Conservation (phyloP, 2,797 vertebrate genomes). For the Menidia menidia region DNA sequence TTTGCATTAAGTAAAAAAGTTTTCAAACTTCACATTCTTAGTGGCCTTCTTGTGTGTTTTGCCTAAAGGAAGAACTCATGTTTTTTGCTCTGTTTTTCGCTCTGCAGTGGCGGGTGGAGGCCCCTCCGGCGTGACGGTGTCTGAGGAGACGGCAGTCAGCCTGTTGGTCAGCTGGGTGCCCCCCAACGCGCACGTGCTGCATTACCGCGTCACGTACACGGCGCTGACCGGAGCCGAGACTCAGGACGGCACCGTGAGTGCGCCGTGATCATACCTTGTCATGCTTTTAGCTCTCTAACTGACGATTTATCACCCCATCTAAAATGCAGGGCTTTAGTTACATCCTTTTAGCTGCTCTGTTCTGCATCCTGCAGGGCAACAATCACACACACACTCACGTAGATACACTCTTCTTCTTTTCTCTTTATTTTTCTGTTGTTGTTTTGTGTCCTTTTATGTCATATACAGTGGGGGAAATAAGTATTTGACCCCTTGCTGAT, state of each 20-base stretch:
- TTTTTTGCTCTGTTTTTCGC: slow-evolving; percentile 1
- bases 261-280: neutral
- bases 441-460: too few species aligned
- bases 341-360: neutral
- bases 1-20: too few species aligned
- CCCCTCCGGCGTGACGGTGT: slow-evolving; percentile 84
- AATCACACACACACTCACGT: neutral
- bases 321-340: too few species aligned
- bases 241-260: slow-evolving; percentile 86
- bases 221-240: slow-evolving; percentile 79
- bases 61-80: neutral
- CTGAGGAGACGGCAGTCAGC: slow-evolving; percentile 87
- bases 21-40: too few species aligned
- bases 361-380: neutral
- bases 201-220: slow-evolving; percentile 86
- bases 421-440: too few species aligned
- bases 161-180: slow-evolving; percentile 88
- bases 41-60: neutral
- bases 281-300: neutral
- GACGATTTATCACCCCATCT: too few species aligned
- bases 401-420: too few species aligned
- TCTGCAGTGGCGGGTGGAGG: slow-evolving; percentile 84
- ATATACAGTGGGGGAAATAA: too few species aligned
- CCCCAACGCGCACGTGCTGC: slow-evolving; percentile 86
- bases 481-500: too few species aligned